These are phyloP conservation scores for Corythornis leucogaster DNA, from an alignment of 2,797 vertebrate species.

Conservation along the genomic window DNA sequence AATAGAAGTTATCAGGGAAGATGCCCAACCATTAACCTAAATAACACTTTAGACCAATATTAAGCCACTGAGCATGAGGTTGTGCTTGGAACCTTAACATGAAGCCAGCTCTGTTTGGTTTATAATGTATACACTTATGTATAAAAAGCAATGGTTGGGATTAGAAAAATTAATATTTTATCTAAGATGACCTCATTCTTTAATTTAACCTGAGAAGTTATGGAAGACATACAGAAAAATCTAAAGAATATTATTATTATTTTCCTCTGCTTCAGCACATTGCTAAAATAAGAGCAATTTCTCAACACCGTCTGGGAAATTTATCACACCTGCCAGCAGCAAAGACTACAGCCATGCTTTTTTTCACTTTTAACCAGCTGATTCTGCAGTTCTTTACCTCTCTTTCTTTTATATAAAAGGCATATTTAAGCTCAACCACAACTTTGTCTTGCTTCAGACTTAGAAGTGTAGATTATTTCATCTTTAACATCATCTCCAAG, in stretches of 20 bases:
- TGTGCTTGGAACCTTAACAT: background rate
- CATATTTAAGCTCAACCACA: background rate
- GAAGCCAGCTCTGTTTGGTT: background rate
- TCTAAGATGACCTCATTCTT: background rate
- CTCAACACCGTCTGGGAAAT: background rate
- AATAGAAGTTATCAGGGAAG: background rate
- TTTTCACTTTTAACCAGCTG: background rate
- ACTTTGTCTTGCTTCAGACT: background rate
- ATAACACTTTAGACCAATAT: background rate
- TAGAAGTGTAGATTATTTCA: background rate
- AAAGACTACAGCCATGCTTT: background rate
- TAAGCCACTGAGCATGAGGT: background rate
- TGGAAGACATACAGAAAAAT: background rate
- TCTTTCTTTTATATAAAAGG: background rate
- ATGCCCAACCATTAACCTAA: background rate
- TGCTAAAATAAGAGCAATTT: background rate
- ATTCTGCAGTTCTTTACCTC: background rate
- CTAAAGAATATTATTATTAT: background rate
- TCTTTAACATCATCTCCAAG: background rate
- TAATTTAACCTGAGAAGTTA: background rate
- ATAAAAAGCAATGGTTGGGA: background rate
- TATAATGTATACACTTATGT: background rate
- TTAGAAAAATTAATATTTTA: background rate
- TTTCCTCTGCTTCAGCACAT: background rate
- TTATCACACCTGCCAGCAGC: conserved; percentile 11